Evolutionary conservation across 1,140 invertebrate species (phyloP).

Genomic region (Drosophila dunni): DNA sequence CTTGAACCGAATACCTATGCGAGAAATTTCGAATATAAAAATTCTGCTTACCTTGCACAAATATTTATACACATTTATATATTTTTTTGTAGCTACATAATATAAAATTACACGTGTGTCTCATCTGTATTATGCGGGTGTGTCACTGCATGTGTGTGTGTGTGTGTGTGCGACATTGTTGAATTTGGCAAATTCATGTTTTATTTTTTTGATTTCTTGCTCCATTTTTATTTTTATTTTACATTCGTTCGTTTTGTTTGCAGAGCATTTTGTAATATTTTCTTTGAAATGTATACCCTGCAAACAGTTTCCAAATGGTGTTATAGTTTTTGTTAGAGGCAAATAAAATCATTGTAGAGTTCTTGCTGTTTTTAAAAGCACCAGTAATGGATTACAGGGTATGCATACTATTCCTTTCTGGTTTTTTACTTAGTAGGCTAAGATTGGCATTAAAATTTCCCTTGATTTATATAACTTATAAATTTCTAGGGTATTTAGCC

Average conservation of each 20-base stretch:
- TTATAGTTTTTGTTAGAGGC: too few relatives aligned
- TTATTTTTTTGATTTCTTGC: constrained; percentile 19
- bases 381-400: too few relatives aligned
- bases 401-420: background rate
- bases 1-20: constrained; percentile 49
- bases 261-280: constrained; percentile 40
- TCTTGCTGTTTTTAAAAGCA: too few relatives aligned
- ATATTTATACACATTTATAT: constrained; percentile 66
- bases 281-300: constrained; percentile 1
- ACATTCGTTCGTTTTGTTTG: constrained; percentile 27
- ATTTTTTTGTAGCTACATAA: constrained; percentile 55
- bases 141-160: constrained; percentile 6
- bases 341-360: too few relatives aligned
- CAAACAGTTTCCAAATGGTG: too few relatives aligned
- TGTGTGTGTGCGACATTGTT: constrained; percentile 55
- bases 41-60: constrained; percentile 80
- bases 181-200: constrained; percentile 58
- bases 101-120: constrained; percentile 74
- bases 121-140: constrained; percentile 23
- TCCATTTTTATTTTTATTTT: constrained; percentile 40
- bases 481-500: background rate
- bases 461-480: too few relatives aligned
- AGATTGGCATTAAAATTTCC: background rate
- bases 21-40: constrained; percentile 68
- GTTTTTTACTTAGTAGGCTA: background rate